Percentiles rank a stretch among this genome's conserved stretches.
Conservation (phyloP, 2,888 invertebrate species). For the Hybos culiciformis region DNA sequence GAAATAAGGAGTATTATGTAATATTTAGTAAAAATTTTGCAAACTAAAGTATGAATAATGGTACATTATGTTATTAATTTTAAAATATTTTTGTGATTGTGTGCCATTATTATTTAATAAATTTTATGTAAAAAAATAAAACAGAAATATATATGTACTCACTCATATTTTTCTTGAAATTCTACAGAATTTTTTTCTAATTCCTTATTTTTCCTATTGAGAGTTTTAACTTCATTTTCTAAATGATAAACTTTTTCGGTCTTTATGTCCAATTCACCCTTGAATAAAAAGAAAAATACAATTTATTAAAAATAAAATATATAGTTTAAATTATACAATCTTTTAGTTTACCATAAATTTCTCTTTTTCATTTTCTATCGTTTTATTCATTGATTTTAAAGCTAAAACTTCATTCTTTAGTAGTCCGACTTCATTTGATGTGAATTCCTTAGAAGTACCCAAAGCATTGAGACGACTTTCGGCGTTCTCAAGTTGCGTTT, state of each 20-base stretch:
- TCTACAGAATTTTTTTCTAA: constrained; percentile 31
- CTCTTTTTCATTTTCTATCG: constrained; percentile 60
- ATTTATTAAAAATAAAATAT: background rate
- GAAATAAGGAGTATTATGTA: no score
- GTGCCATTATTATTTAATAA: background rate
- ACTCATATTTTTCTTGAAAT: constrained; percentile 43
- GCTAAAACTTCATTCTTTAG: constrained; percentile 50
- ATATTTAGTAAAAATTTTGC: no score
- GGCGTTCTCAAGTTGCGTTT: constrained; percentile 47
- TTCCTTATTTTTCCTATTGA: constrained; percentile 41
- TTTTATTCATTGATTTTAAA: constrained; percentile 46
- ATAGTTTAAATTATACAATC: background rate
- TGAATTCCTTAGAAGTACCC: constrained; percentile 44
- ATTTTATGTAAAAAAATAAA: background rate
- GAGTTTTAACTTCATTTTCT: constrained; percentile 50
- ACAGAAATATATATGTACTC: constrained; percentile 14
- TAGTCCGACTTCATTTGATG: constrained; percentile 45
- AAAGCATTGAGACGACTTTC: constrained; percentile 43
- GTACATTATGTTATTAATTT: background rate
- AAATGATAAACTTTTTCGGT: constrained; percentile 51
- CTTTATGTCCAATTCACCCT: constrained; percentile 55
- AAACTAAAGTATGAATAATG: background rate
- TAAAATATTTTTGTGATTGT: background rate
- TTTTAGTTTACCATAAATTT: constrained; percentile 38
- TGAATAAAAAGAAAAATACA: constrained; percentile 2